Conservation (phyloP, 2,888 invertebrate genomes). For the Scaptomyza tumidula region DNA sequence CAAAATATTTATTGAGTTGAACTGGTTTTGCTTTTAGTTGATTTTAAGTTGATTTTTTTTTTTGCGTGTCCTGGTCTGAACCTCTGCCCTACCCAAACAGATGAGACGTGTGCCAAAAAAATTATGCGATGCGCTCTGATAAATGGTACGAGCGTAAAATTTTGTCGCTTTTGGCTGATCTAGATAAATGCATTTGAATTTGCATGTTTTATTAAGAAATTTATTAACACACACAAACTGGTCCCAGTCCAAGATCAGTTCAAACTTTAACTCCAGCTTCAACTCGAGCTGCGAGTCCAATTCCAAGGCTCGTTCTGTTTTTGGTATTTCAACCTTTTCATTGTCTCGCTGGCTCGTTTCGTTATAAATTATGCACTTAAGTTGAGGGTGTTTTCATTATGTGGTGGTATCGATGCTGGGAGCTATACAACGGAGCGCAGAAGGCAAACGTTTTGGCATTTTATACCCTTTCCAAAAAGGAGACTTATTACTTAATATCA, state of each 20-base stretch:
- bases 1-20: conserved; percentile 82
- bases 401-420: conserved; percentile 67
- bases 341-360: conserved; percentile 71
- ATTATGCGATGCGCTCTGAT: conserved; percentile 65
- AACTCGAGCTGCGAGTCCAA: conserved; percentile 25
- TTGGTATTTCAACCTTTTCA: conserved; percentile 64
- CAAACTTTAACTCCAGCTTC: conserved; percentile 7
- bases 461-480: conserved; percentile 14
- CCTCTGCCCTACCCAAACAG: conserved; percentile 41
- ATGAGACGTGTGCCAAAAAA: conserved; percentile 75
- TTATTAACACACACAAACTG: conserved; percentile 70
- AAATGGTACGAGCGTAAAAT: conserved; percentile 77
- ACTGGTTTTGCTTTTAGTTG: conserved; percentile 62
- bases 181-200: conserved; percentile 82
- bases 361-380: conserved; percentile 83
- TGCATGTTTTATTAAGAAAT: conserved; percentile 80
- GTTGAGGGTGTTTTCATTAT: conserved; percentile 83
- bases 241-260: conserved; percentile 34
- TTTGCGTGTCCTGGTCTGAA: conserved; percentile 14
- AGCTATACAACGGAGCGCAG: conserved; percentile 28
- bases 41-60: conserved; percentile 9
- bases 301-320: conserved; percentile 43
- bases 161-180: conserved; percentile 81
- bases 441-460: conserved; percentile 57
- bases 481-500: neutral